Evolutionary conservation across 2,113 vertebrate species (phyloP).

Genomic region (Strix aluco): DNA sequence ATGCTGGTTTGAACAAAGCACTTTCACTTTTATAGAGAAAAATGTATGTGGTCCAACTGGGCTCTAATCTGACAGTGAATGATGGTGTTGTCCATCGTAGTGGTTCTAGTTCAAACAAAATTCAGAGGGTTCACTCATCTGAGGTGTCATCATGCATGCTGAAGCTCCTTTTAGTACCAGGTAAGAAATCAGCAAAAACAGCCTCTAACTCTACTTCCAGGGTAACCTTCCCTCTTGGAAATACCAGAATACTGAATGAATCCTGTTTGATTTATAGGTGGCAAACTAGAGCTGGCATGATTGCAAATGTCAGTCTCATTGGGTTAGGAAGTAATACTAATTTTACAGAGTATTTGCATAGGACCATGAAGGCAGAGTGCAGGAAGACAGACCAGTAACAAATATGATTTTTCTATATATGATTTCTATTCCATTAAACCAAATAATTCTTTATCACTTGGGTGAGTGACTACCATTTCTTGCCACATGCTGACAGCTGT

Average conservation of each 20-base stretch:
- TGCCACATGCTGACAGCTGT: neutral
- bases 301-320: neutral
- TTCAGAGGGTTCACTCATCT: neutral
- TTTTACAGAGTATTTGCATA: neutral
- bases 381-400: neutral
- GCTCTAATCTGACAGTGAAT: neutral
- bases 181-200: neutral
- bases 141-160: neutral
- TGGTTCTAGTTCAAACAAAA: neutral
- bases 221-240: neutral
- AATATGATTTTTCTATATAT: neutral
- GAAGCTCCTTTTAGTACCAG: neutral
- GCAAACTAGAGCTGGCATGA: neutral
- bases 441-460: neutral
- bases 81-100: neutral
- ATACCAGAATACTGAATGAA: neutral
- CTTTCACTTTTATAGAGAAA: neutral
- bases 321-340: neutral
- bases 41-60: neutral
- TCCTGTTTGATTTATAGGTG: neutral
- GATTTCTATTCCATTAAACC: neutral
- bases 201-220: neutral
- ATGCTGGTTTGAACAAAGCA: neutral
- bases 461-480: neutral
- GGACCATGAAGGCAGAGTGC: neutral